phyloP scores from a whole-genome alignment of 2,888 invertebrate genomes.

The Cynaeus angustus region DNA sequence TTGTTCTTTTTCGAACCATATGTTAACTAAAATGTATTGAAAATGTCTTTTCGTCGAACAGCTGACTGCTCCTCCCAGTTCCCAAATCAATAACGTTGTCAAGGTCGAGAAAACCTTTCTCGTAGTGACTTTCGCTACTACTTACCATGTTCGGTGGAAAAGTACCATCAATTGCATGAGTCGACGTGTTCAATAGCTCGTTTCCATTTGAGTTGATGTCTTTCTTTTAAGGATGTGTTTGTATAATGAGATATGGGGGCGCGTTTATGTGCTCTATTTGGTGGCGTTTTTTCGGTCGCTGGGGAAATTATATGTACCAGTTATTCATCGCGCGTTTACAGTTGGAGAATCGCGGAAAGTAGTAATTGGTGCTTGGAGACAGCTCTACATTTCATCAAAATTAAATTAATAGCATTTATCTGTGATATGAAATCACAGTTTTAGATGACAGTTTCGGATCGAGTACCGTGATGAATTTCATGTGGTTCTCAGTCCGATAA shows the following conservation, averaged over 20 bases:
- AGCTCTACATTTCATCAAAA: no score
- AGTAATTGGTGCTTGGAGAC: neutral
- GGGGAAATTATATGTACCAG: neutral
- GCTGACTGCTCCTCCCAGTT: no score
- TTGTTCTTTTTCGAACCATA: no score
- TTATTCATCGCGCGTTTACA: neutral
- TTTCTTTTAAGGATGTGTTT: constrained; percentile 18
- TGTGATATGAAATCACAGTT: no score
- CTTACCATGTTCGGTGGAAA: constrained; percentile 27
- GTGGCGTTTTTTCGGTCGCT: neutral
- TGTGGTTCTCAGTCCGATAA: no score
- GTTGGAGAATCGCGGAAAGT: neutral
- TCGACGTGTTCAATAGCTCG: neutral
- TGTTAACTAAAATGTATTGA: no score
- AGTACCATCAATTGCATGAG: constrained; percentile 32
- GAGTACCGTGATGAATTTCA: no score
- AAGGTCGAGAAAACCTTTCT: constrained; percentile 41
- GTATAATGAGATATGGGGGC: constrained; percentile 32
- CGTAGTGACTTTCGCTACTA: constrained; percentile 28
- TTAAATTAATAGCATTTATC: no score
- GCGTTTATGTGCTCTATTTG: constrained; percentile 38
- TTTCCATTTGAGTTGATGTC: constrained; percentile 30
- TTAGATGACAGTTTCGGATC: no score
- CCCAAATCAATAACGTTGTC: no score
- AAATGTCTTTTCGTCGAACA: no score